phyloP scores from a whole-genome alignment of 2,888 invertebrate genomes.

The Galerucella pusilla region DNA sequence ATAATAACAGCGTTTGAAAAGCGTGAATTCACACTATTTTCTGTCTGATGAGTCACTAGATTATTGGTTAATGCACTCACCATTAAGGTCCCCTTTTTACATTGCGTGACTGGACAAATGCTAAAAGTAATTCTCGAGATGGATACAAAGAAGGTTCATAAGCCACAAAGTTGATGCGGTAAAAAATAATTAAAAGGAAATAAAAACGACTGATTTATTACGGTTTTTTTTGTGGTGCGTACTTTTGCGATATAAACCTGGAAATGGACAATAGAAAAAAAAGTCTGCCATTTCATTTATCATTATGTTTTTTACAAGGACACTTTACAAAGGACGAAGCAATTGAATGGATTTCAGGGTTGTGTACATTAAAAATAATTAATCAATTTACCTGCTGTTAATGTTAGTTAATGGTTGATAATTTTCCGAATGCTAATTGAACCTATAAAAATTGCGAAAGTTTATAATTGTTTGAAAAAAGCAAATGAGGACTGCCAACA shows the following conservation, averaged over 20 bases:
- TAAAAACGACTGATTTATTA: slow-evolving; percentile 36
- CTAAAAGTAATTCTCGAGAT: slow-evolving; percentile 27
- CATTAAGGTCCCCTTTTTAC: slow-evolving; percentile 4
- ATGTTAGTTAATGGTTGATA: background rate
- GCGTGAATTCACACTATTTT: no score
- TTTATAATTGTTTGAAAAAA: background rate
- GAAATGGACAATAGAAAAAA: slow-evolving; percentile 10
- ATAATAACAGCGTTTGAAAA: background rate
- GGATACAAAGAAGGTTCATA: slow-evolving; percentile 33
- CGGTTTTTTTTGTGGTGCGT: slow-evolving; percentile 25
- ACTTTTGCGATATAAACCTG: slow-evolving; percentile 12
- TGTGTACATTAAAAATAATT: background rate
- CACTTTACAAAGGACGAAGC: background rate
- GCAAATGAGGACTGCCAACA: no score
- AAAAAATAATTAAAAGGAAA: slow-evolving; percentile 38
- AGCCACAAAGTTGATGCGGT: slow-evolving; percentile 31
- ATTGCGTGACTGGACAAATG: slow-evolving; percentile 35
- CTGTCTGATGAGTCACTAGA: background rate
- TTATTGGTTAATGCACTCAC: slow-evolving; percentile 9
- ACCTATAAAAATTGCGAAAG: no score
- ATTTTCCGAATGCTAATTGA: no score
- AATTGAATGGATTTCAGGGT: slow-evolving; percentile 5
- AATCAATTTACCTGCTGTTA: background rate
- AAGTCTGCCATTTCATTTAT: slow-evolving; percentile 20
- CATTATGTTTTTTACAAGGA: slow-evolving; percentile 6